Conservation (phyloP, 1,140 invertebrate species). For the Proctacanthus coquilletti region DNA sequence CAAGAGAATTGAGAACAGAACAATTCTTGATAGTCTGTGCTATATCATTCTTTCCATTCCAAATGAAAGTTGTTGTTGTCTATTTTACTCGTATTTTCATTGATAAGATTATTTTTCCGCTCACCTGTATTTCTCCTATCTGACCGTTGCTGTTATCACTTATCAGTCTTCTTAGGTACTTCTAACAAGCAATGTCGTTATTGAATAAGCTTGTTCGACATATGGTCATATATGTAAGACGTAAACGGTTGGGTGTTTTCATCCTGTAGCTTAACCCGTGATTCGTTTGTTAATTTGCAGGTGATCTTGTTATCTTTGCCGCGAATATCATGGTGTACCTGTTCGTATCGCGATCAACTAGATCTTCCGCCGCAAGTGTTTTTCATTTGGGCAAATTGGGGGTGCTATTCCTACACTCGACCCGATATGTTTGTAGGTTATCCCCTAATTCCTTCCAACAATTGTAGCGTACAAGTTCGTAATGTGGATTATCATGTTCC, state of each 20-base stretch:
- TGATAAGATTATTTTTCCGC: no score
- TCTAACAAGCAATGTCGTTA: not conserved
- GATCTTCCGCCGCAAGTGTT: not conserved
- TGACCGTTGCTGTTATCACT: no score
- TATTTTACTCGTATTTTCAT: no score
- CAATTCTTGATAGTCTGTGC: no score
- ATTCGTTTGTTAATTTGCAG: no score
- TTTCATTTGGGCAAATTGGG: not conserved
- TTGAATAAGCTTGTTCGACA: not conserved
- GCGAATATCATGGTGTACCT: not conserved
- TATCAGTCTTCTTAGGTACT: not conserved
- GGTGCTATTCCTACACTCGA: constrained; percentile 1
- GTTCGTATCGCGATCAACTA: not conserved
- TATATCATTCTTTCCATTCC: no score
- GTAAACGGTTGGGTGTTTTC: no score
- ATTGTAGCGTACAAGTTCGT: not conserved
- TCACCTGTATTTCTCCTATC: no score
- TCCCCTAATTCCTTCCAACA: not conserved
- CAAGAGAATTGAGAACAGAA: no score
- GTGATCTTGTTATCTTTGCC: not conserved
- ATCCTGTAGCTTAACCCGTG: no score
- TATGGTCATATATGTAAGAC: no score
- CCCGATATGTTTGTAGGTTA: not conserved
- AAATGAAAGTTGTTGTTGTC: no score
- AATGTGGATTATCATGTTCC: not conserved